A percentile compares a stretch with the other conserved stretches of the same genome.
Evolutionary conservation across 2,888 invertebrate genomes (phyloP).

Genomic region (Dimorphilus gyrociliatus): DNA sequence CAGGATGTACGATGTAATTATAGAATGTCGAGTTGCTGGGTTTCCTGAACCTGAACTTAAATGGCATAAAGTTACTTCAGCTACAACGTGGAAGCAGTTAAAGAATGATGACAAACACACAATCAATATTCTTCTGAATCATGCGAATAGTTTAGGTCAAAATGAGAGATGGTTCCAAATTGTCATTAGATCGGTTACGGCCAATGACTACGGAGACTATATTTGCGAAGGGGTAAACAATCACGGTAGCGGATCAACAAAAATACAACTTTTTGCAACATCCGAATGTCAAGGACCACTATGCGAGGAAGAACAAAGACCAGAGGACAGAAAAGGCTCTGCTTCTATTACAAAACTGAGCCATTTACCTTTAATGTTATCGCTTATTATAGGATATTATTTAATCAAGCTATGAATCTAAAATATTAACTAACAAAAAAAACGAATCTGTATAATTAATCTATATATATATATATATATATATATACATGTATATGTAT

Average conservation of each 20-base stretch:
- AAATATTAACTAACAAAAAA: no score
- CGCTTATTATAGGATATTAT: no score
- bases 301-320: constrained; percentile 17
- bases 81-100: constrained; percentile 5
- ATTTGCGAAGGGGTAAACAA: constrained; percentile 23
- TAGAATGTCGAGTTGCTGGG: constrained; percentile 27
- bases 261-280: constrained; percentile 18
- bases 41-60: constrained; percentile 19
- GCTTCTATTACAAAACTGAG: no score
- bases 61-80: constrained; percentile 11
- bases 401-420: no score
- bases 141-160: constrained; percentile 9
- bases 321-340: no score
- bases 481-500: no score
- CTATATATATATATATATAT: no score
- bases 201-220: constrained; percentile 25
- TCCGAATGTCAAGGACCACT: constrained; percentile 31
- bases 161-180: constrained; percentile 16
- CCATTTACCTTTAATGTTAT: no score
- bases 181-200: constrained; percentile 23
- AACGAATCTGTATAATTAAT: no score
- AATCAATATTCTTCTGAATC: constrained; percentile 13
- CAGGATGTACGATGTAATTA: constrained; percentile 23
- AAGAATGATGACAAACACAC: constrained; percentile 10
- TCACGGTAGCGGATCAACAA: constrained; percentile 14